A percentile compares a stretch with the other conserved stretches of the same genome.
Conservation (phyloP, 2,797 vertebrate species). For the Amphiprion clarkii region DNA sequence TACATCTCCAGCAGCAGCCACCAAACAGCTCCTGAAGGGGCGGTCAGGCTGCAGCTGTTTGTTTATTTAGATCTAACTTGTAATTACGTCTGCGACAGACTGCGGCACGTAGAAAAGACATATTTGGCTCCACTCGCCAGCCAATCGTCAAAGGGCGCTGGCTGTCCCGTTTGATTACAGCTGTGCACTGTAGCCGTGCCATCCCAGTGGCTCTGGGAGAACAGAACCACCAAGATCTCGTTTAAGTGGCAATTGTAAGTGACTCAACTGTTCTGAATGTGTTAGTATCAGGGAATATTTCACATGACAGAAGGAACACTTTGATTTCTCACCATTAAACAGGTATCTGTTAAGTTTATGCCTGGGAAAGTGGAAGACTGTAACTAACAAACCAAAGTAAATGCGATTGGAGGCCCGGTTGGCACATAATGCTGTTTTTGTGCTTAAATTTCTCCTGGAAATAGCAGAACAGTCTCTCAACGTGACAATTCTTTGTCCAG, state of each 20-base stretch:
- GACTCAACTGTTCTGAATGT: slow-evolving; percentile 52
- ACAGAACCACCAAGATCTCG: slow-evolving; percentile 48
- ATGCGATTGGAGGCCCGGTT: slow-evolving; percentile 17
- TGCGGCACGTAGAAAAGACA: slow-evolving; percentile 75
- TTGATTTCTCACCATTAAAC: slow-evolving; percentile 50
- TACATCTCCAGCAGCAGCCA: slow-evolving; percentile 70
- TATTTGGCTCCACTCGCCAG: slow-evolving; percentile 77
- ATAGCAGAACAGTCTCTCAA: slow-evolving; percentile 31
- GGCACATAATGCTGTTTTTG: slow-evolving; percentile 8
- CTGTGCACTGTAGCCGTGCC: slow-evolving; percentile 53
- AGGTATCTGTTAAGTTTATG: slow-evolving; percentile 26
- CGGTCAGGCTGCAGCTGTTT: slow-evolving; percentile 81
- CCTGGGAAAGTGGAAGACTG: slow-evolving; percentile 19
- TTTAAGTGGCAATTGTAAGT: slow-evolving; percentile 55
- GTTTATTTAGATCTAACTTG: slow-evolving; percentile 82
- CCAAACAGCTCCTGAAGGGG: slow-evolving; percentile 79
- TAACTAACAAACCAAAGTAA: slow-evolving; percentile 14
- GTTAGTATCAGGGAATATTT: slow-evolving; percentile 41
- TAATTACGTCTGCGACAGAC: slow-evolving; percentile 82
- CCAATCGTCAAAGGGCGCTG: slow-evolving; percentile 71
- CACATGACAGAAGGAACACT: slow-evolving; percentile 39
- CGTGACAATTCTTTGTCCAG: slow-evolving; percentile 55
- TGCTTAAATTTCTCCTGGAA: slow-evolving; percentile 19
- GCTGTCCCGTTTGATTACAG: slow-evolving; percentile 75
- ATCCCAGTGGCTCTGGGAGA: slow-evolving; percentile 44